These are phyloP conservation scores for Saccopteryx bilineata DNA, from an alignment of 2,113 vertebrate species.

Conservation along the genomic window DNA sequence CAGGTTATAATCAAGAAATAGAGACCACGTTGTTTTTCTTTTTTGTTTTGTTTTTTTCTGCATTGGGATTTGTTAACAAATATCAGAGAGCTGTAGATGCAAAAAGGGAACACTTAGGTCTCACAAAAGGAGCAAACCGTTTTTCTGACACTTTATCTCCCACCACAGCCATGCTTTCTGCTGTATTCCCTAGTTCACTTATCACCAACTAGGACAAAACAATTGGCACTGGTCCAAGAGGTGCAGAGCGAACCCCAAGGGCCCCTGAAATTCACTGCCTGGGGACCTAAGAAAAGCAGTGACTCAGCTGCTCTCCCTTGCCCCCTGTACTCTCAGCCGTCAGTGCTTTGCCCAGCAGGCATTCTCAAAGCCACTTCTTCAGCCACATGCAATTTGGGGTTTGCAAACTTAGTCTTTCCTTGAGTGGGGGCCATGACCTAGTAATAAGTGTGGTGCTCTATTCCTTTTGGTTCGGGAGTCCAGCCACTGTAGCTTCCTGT, in stretches of 20 bases:
- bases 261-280: not conserved
- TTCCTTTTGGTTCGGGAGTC: slow-evolving; percentile 39
- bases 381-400: slow-evolving; percentile 17
- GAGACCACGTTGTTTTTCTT: not conserved
- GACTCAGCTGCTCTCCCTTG: not conserved
- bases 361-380: slow-evolving; percentile 50
- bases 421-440: not conserved
- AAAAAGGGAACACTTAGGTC: not conserved
- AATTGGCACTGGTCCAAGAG: not conserved
- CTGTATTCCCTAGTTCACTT: not conserved
- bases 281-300: not conserved
- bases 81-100: not conserved
- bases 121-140: not conserved
- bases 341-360: not conserved
- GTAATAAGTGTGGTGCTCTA: not conserved
- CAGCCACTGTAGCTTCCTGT: not conserved
- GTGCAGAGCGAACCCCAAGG: not conserved
- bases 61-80: not conserved
- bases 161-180: not conserved
- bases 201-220: not conserved
- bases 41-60: not conserved
- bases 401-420: slow-evolving; percentile 49
- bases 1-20: not conserved
- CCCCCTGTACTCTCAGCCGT: not conserved
- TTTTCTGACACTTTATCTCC: not conserved